Evolutionary conservation across 2,797 vertebrate species (phyloP).

Genomic region (Halcyon chelicuti): DNA sequence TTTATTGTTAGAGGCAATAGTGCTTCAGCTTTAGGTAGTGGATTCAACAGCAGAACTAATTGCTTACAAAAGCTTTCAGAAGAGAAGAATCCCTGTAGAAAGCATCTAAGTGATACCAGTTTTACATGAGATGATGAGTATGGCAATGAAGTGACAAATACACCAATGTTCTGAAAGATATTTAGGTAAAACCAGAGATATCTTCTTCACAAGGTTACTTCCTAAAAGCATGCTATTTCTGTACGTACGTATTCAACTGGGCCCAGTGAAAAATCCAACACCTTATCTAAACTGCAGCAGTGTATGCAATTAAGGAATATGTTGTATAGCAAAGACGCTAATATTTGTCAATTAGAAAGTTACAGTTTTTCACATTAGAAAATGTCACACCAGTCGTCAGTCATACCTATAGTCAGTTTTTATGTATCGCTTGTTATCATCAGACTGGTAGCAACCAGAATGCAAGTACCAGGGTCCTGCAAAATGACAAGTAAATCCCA

Average conservation of each 20-base stretch:
- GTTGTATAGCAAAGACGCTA: neutral
- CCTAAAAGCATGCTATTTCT: neutral
- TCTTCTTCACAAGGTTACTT: neutral
- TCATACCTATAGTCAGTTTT: neutral
- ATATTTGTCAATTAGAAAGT: neutral
- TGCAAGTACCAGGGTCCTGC: neutral
- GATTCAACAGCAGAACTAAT: neutral
- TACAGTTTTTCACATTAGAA: neutral
- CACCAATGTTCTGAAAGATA: neutral
- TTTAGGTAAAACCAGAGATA: neutral
- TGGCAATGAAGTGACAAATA: neutral
- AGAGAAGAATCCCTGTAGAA: neutral
- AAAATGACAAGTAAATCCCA: neutral
- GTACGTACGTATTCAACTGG: neutral
- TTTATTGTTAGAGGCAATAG: neutral
- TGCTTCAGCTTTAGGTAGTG: rapidly evolving
- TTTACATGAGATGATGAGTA: neutral
- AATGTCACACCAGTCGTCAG: neutral
- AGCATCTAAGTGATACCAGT: neutral
- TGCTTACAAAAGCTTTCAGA: neutral
- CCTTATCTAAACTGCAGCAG: neutral
- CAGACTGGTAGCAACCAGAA: neutral
- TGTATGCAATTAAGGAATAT: neutral
- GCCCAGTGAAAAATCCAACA: neutral
- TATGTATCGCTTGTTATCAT: neutral